Evolutionary conservation across 2,888 invertebrate genomes (phyloP).

Genomic region (Cantharis rufa): DNA sequence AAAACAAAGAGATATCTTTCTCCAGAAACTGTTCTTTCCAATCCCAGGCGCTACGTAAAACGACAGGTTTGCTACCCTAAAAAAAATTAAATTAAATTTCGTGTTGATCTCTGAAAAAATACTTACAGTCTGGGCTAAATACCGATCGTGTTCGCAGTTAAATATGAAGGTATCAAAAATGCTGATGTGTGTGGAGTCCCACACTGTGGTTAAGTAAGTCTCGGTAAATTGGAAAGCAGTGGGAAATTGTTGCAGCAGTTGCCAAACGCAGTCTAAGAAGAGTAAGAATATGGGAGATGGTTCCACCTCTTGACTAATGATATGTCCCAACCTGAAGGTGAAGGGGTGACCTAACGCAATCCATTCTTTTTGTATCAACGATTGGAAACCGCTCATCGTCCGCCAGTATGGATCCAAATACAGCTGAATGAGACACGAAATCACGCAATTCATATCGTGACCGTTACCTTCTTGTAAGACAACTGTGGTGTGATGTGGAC

Average conservation of each 20-base stretch:
- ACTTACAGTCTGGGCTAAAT: conserved; percentile 67
- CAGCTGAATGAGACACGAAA: conserved; percentile 86
- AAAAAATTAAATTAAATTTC: conserved; percentile 7
- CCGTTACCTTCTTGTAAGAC: conserved; percentile 79
- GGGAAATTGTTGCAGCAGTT: conserved; percentile 86
- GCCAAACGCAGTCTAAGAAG: conserved; percentile 94
- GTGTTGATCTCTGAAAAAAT: not conserved
- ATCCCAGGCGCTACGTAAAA: conserved; percentile 83
- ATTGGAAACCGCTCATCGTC: conserved; percentile 85
- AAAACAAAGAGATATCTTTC: conserved; percentile 79
- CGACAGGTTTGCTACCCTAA: conserved; percentile 54
- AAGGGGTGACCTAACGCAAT: conserved; percentile 86
- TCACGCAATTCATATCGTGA: conserved; percentile 81
- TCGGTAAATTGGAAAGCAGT: conserved; percentile 90
- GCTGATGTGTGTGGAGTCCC: conserved; percentile 88
- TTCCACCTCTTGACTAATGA: conserved; percentile 64
- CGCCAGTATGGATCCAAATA: conserved; percentile 83
- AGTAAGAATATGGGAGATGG: conserved; percentile 86
- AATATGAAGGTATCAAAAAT: conserved; percentile 93
- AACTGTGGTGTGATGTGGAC: conserved; percentile 65
- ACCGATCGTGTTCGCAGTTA: conserved; percentile 79
- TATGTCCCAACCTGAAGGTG: conserved; percentile 67
- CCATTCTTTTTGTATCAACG: conserved; percentile 94
- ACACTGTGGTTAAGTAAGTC: conserved; percentile 87
- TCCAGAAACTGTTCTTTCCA: conserved; percentile 87